Percentiles rank a stretch among this genome's conserved stretches.
Conservation (phyloP, 2,888 invertebrate genomes). For the Apoderus coryli region DNA sequence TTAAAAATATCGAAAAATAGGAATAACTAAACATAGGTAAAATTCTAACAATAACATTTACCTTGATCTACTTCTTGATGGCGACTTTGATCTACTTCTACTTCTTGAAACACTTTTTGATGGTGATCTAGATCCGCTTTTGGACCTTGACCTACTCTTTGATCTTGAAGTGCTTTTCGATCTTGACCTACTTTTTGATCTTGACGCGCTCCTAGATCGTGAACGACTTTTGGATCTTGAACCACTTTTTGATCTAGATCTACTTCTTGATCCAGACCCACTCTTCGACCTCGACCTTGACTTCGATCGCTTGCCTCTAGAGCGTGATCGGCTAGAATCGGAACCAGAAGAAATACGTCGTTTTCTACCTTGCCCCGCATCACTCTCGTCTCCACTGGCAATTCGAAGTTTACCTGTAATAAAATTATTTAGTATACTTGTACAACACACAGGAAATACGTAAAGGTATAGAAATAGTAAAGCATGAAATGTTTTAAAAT, state of each 20-base stretch:
- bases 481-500: too few relatives aligned
- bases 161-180: conserved; percentile 30
- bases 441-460: too few relatives aligned
- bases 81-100: conserved; percentile 14
- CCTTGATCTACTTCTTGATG: conserved; percentile 24
- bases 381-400: too few relatives aligned
- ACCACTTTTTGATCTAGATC: conserved; percentile 27
- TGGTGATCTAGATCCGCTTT: conserved; percentile 18
- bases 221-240: conserved; percentile 30
- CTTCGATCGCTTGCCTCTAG: conserved; percentile 21
- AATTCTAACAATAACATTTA: too few relatives aligned
- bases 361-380: conserved; percentile 15
- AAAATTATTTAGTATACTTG: too few relatives aligned
- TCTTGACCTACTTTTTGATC: conserved; percentile 24
- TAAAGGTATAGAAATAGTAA: too few relatives aligned
- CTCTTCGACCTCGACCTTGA: conserved; percentile 23
- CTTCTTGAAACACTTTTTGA: conserved; percentile 21
- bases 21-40: too few relatives aligned
- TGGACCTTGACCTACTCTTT: conserved; percentile 23
- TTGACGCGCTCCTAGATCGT: conserved; percentile 26
- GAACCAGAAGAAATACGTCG: conserved; percentile 21
- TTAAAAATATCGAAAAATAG: too few relatives aligned
- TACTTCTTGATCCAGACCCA: conserved; percentile 31
- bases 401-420: too few relatives aligned
- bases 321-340: conserved; percentile 21